Evolutionary conservation across 2,797 vertebrate genomes (phyloP).

Genomic region (Sebastiscus tertius): DNA sequence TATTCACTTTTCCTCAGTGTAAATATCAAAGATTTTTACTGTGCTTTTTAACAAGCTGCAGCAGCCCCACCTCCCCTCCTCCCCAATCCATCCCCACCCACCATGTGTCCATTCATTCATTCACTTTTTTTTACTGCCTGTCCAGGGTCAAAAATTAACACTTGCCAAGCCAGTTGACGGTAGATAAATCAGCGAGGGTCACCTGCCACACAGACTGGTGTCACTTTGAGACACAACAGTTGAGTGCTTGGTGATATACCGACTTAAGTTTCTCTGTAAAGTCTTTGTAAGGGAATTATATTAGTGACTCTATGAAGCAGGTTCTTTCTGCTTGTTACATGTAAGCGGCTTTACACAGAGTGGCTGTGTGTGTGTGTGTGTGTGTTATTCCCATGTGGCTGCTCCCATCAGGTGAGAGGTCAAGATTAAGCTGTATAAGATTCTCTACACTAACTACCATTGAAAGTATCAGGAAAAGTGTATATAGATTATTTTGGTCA

Average conservation of each 20-base stretch:
- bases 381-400: not conserved
- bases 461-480: not conserved
- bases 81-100: not conserved
- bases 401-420: not conserved
- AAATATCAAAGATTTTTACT: slow-evolving; percentile 78
- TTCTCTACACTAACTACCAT: not conserved
- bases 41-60: slow-evolving; percentile 72
- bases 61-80: not conserved
- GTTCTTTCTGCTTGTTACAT: not conserved
- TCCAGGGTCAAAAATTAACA: slow-evolving; percentile 8
- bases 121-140: not conserved
- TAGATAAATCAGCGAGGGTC: not conserved
- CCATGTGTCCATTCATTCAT: slow-evolving; percentile 29
- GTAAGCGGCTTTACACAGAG: not conserved
- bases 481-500: not conserved
- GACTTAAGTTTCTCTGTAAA: not conserved
- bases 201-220: slow-evolving; percentile 4
- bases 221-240: not conserved
- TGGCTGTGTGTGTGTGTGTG: too few species aligned
- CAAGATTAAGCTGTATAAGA: not conserved
- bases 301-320: not conserved
- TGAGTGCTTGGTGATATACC: not conserved
- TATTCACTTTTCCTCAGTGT: slow-evolving; percentile 78
- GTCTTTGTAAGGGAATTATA: not conserved
- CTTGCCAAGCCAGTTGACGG: not conserved